These are phyloP conservation scores for Parasteatoda lunata DNA, from an alignment of 2,888 invertebrate species.

Conservation along the genomic window DNA sequence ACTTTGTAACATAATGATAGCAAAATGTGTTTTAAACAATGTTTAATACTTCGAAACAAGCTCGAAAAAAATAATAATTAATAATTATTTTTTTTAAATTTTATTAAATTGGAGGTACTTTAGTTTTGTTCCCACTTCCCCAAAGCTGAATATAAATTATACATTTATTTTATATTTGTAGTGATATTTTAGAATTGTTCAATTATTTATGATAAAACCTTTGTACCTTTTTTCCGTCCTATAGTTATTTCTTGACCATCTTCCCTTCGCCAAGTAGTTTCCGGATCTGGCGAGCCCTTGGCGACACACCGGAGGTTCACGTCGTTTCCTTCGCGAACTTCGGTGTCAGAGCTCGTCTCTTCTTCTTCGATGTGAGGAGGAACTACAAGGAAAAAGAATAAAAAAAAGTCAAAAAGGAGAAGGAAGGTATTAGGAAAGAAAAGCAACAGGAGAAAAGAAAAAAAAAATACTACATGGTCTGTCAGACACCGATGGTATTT, in stretches of 20 bases:
- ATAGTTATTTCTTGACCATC: conserved; percentile 68
- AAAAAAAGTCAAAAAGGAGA: conserved; percentile 35
- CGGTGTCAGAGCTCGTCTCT: conserved; percentile 91
- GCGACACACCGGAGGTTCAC: conserved; percentile 91
- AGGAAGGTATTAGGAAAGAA: conserved; percentile 55
- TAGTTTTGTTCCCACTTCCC: too few relatives aligned
- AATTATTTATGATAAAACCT: not conserved
- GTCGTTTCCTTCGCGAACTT: conserved; percentile 91
- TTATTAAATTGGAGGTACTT: too few relatives aligned
- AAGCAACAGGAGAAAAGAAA: conserved; percentile 17
- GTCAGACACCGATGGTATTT: conserved; percentile 54
- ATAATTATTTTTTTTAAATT: too few relatives aligned
- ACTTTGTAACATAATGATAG: too few relatives aligned
- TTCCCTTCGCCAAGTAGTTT: conserved; percentile 93
- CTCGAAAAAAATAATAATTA: too few relatives aligned
- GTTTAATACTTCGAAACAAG: too few relatives aligned
- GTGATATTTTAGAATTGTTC: too few relatives aligned
- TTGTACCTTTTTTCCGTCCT: conserved; percentile 62
- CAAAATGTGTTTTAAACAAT: too few relatives aligned
- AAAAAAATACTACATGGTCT: conserved; percentile 39
- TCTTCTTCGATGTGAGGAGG: conserved; percentile 94
- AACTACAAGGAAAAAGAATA: conserved; percentile 77
- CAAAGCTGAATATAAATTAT: too few relatives aligned
- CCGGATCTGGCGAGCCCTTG: conserved; percentile 90
- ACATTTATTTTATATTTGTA: too few relatives aligned